These are phyloP conservation scores for Notarius lentiginosus DNA, from an alignment of 2,113 vertebrate genomes.

Conservation along the genomic window DNA sequence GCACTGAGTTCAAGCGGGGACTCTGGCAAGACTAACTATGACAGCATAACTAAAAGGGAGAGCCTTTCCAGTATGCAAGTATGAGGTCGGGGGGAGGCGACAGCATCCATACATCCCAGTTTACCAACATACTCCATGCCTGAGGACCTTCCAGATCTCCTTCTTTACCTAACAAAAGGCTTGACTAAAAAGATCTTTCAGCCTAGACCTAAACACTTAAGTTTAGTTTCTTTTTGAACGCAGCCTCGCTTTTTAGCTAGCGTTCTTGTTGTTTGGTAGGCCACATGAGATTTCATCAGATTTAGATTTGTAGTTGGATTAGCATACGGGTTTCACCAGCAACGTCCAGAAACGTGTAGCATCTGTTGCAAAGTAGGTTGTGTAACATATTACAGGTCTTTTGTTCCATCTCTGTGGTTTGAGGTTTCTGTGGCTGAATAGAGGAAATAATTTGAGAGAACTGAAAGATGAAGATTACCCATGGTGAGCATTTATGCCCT, in stretches of 20 bases:
- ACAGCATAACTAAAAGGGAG: too few species aligned
- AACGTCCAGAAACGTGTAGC: background rate
- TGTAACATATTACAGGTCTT: too few species aligned
- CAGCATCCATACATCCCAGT: too few species aligned
- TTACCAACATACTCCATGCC: too few species aligned
- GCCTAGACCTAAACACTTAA: too few species aligned
- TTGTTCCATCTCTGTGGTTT: background rate
- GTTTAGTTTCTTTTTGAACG: background rate
- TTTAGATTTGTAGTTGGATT: background rate
- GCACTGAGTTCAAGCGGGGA: too few species aligned
- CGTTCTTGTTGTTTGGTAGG: background rate
- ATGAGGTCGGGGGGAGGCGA: too few species aligned
- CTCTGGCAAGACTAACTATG: too few species aligned
- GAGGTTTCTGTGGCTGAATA: background rate
- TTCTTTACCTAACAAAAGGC: too few species aligned
- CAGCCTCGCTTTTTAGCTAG: background rate
- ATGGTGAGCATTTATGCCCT: background rate
- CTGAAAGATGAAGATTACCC: background rate
- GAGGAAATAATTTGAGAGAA: background rate
- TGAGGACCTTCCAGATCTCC: too few species aligned
- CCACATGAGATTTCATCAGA: background rate
- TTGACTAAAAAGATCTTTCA: too few species aligned
- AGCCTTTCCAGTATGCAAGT: too few species aligned
- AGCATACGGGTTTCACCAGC: background rate
- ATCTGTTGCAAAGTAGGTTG: background rate